Evolutionary conservation across 2,113 vertebrate genomes (phyloP), one percentile per base, ranked within the genome.

Genomic region (Odobenus rosmarus): DNA sequence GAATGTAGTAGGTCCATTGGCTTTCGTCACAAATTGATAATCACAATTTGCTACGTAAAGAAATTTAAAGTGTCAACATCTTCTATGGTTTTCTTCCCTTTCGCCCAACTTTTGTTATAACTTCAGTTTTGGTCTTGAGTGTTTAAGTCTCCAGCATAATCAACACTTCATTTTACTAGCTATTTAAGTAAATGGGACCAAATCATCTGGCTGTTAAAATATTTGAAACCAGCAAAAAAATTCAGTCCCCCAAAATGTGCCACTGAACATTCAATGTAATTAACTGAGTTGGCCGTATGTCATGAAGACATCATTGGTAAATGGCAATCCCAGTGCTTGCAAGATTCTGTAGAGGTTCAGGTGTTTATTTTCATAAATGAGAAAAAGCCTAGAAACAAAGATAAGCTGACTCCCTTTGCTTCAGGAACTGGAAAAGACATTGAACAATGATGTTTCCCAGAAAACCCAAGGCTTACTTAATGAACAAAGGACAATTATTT

Each of bases 191-290:
- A 21, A 76, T 7, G 21, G 55, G 69, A 74, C 23, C 26, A 93
- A 95, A 62, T 59, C 36, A 36, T 49, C 21, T 86, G 49, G n/a
- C 28, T 69, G 28, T 28, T 59, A 72, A 91, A 72, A 42, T 33
- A 83, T 95, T 59, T 57, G 12, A 95, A 96, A 86, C 57, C 51
- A 84, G 46, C 53, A 46, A 79, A 74, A 86, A 93, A 96, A 51
- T 53, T 19, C 64, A 90, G 16, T 83, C 89, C 88, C 28, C 90
- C 36, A 88, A 93, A 97, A 90, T 61, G 57, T 36, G 49, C 18
- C 19, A 42, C 8, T 67, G 62, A 81, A 21, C 67, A 72, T 55
- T 90, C n/a, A 77, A 36, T 86, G n/a, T 49, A 88, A 69, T 26
- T 83, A 51, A 74, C 14, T 28, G 26, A 87, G 18, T 24, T 88